These are phyloP conservation scores for Drosophila ustulata DNA, from an alignment of 2,888 invertebrate species.

Conservation along the genomic window DNA sequence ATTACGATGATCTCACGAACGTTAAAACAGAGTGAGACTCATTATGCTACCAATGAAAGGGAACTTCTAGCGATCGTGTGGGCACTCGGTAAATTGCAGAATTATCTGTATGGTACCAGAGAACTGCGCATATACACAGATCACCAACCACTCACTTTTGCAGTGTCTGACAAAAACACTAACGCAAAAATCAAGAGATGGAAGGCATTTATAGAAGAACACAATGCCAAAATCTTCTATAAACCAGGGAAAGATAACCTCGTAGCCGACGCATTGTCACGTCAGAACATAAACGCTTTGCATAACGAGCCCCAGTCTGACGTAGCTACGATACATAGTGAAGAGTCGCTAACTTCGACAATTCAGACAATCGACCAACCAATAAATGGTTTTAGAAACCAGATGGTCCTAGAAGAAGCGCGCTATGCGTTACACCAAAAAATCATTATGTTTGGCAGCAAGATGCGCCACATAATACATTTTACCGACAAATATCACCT, in stretches of 20 bases:
- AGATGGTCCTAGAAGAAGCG: neutral
- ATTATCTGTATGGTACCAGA: neutral
- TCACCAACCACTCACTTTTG: neutral
- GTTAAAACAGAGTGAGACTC: neutral
- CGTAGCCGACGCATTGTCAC: neutral
- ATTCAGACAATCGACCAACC: neutral
- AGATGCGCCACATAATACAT: neutral
- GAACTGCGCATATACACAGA: neutral
- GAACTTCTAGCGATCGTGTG: neutral
- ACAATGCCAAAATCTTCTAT: no score
- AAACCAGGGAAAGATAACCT: neutral
- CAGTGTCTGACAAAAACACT: neutral
- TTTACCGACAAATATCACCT: no score
- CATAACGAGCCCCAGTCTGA: neutral
- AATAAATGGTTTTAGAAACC: neutral
- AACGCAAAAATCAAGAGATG: neutral
- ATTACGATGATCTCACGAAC: slow-evolving; percentile 1
- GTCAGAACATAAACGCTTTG: neutral
- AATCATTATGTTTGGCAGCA: neutral
- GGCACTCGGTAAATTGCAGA: neutral
- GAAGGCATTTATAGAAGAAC: no score
- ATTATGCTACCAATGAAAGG: neutral
- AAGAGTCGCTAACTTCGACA: neutral
- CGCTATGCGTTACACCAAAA: no score
- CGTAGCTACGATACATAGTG: neutral